Conservation (phyloP, 2,113 vertebrate genomes). For the Phocoena sinus region DNA sequence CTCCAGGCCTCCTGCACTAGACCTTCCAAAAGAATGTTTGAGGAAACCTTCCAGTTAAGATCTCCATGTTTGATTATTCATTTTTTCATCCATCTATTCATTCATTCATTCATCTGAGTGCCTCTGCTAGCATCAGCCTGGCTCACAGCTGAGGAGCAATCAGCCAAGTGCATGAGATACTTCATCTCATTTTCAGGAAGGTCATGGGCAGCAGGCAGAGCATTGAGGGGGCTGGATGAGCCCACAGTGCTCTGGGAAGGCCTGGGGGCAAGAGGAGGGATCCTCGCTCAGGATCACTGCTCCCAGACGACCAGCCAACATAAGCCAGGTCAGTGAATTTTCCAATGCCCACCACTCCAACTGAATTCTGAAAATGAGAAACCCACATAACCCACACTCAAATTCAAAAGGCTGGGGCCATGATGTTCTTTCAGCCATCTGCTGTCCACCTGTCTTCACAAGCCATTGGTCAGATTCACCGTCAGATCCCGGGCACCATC, state of each 20-base stretch:
- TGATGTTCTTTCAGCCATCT: accelerated
- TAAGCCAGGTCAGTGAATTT: accelerated
- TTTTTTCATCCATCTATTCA: too few species aligned
- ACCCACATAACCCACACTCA: too few species aligned
- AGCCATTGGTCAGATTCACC: not conserved
- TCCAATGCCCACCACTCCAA: not conserved
- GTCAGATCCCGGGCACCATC: accelerated
- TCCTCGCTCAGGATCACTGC: not conserved
- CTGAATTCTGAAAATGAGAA: not conserved
- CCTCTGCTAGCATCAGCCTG: not conserved
- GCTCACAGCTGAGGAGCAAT: not conserved
- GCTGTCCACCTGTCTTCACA: too few species aligned
- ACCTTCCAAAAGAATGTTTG: not conserved
- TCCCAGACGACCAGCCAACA: not conserved
- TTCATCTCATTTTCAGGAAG: not conserved
- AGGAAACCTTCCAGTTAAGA: not conserved
- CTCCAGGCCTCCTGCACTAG: not conserved
- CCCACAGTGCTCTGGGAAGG: accelerated
- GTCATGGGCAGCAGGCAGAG: accelerated
- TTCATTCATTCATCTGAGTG: not conserved
- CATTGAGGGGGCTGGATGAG: not conserved
- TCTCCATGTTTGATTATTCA: accelerated
- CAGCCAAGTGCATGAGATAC: accelerated
- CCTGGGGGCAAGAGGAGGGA: too few species aligned
- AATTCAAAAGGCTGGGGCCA: accelerated